A percentile compares a stretch with the other conserved stretches of the same genome.
These are phyloP conservation scores for Cervus canadensis DNA, from an alignment of 2,113 vertebrate genomes.

Conservation along the genomic window DNA sequence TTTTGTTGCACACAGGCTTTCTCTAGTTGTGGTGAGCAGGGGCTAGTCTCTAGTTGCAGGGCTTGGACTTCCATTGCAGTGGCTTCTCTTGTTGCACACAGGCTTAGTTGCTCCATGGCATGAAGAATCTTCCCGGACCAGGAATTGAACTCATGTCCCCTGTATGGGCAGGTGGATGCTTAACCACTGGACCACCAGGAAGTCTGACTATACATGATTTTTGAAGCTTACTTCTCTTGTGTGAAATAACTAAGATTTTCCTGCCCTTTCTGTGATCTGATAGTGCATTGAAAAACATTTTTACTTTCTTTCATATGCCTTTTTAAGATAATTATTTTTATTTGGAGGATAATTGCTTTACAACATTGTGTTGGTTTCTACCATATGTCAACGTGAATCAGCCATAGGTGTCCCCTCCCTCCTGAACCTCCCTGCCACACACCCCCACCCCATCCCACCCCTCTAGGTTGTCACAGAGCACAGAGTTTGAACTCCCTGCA, in stretches of 20 bases:
- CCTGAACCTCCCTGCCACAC: neutral
- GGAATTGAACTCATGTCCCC: neutral
- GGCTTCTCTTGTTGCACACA: neutral
- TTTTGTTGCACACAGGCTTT: neutral
- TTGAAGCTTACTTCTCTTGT: slow-evolving; percentile 16
- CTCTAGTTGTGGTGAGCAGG: neutral
- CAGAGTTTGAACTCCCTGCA: neutral
- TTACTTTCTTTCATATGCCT: neutral
- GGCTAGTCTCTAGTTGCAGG: neutral
- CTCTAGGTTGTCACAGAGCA: neutral
- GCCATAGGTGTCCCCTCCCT: neutral
- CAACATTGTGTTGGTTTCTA: neutral
- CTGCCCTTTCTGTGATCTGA: neutral
- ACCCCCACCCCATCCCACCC: no score
- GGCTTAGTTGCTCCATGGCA: neutral
- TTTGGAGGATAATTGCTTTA: neutral
- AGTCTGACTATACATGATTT: neutral
- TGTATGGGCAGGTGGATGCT: neutral
- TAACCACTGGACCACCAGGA: neutral
- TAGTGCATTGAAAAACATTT: neutral
- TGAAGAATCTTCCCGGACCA: neutral
- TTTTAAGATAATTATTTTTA: neutral
- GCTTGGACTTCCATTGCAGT: neutral
- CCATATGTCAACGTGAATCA: neutral
- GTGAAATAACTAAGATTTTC: neutral